Base-by-base conservation (phyloP, 2,888 invertebrate species). In the Chrysomela aeneicollis region DNA sequence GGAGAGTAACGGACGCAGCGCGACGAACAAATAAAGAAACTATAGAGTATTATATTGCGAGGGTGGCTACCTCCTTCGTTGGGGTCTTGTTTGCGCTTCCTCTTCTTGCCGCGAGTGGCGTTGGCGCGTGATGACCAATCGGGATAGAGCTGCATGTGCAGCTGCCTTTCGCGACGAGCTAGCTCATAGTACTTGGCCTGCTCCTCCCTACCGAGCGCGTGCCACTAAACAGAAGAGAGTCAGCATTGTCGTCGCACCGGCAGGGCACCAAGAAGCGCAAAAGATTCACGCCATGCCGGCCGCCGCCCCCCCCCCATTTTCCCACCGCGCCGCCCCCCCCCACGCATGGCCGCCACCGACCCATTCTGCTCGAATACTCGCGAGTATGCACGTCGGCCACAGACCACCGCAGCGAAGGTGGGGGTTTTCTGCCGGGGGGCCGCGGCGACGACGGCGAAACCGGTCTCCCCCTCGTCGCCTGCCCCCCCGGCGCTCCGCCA, bases 131-230 rank as follows among this genome's bases (percentile, higher is more conserved):
- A 94, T 88, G 94, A 94, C 98, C 98, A 99, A 85, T 97, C 97
- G 81, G 99, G 99, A 87, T 99, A 98, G 87, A 97, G 91, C 90
- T 98, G 96, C 92, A 97, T 94, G 89, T 99, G 99, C 81, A 97
- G 92, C 88, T 98, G 97, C 85, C 98, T 92, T 89, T 99, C 99
- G 89, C 97, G 96, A 84, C 98, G 90, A 85, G 98, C 98, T 92
- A 98, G 96, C 90, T 98, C 98, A 90, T 98, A 99, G 92, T 99
- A 99, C 89, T 98, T 98, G 87, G 97, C 95, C 89, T 99, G 99
- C 89, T 99, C 98, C 88, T 97, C 97, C 86, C 98, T 93, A 86
- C 96, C 95, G 89, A 99, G 91, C 85, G 97, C 96, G 90, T 99
- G 99, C 99, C 99, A 99, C 97, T 98, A 87, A 86, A 84, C 80